Percentiles rank a stretch among this genome's conserved stretches.
Conservation (phyloP, 2,113 vertebrate genomes). For the Martes martes region DNA sequence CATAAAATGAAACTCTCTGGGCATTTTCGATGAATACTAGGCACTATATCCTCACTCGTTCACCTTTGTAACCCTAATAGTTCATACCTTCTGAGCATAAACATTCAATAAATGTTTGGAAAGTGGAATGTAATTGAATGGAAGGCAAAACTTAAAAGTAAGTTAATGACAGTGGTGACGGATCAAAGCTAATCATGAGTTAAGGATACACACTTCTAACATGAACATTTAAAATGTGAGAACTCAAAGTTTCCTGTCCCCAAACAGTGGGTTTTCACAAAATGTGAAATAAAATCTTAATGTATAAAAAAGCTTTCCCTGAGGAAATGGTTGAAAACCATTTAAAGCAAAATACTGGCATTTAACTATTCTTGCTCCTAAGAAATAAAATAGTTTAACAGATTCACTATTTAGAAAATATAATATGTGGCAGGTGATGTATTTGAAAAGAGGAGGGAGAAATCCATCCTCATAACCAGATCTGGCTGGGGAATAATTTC, state of each 20-base stretch:
- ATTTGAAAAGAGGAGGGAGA: neutral
- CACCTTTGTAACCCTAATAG: neutral
- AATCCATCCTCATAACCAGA: neutral
- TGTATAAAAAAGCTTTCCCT: conserved; percentile 15
- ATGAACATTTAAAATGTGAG: neutral
- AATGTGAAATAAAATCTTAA: neutral
- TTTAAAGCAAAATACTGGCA: conserved; percentile 47
- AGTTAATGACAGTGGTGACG: neutral
- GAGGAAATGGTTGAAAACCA: conserved; percentile 44
- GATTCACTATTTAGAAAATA: conserved; percentile 41
- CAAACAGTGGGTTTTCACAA: conserved; percentile 29
- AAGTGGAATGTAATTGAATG: conserved; percentile 4
- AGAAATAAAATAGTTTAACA: conserved; percentile 68
- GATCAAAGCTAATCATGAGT: neutral
- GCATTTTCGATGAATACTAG: neutral
- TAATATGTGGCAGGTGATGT: neutral
- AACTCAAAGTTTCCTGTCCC: conserved; percentile 46
- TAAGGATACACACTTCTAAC: neutral
- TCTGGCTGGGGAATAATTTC: conserved; percentile 38
- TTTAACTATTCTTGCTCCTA: neutral
- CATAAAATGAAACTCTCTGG: neutral
- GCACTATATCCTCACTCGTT: neutral
- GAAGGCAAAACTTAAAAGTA: neutral
- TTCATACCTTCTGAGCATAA: neutral
- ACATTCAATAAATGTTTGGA: neutral